These are phyloP conservation scores for Lasioglossum malachurum DNA, from an alignment of 2,888 invertebrate genomes.

Conservation along the genomic window DNA sequence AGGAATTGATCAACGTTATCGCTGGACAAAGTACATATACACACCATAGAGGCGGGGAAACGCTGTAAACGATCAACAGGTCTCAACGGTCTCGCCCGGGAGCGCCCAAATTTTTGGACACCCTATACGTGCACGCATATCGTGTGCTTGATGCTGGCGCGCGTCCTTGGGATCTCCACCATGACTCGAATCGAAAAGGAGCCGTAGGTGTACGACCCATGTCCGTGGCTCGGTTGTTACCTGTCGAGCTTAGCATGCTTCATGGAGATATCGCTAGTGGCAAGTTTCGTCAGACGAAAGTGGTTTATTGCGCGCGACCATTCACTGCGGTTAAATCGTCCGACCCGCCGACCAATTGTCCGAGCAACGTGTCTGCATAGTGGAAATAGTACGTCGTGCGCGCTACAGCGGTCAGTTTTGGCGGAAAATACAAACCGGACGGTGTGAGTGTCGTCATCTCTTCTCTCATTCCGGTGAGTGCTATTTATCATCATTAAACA, in stretches of 20 bases:
- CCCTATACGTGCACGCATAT: constrained; percentile 47
- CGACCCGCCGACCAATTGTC: constrained; percentile 43
- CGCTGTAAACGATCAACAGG: background rate
- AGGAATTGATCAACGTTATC: background rate
- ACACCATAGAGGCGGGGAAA: background rate
- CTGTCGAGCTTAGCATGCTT: constrained; percentile 66
- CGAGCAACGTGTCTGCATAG: constrained; percentile 35
- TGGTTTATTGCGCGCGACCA: constrained; percentile 52
- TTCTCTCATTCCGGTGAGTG: constrained; percentile 33
- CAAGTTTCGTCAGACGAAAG: constrained; percentile 71
- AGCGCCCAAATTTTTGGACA: constrained; percentile 39
- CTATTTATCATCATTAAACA: background rate
- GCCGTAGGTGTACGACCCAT: constrained; percentile 69
- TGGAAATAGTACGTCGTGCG: constrained; percentile 8
- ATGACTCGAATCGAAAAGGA: constrained; percentile 74
- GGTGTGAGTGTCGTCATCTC: background rate
- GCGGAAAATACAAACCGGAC: constrained; percentile 17
- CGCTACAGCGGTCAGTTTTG: constrained; percentile 22
- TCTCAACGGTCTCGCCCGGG: background rate
- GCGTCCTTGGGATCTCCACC: constrained; percentile 68
- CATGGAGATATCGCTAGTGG: constrained; percentile 67
- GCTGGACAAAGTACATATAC: background rate
- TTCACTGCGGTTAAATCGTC: constrained; percentile 37
- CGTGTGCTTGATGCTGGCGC: constrained; percentile 56
- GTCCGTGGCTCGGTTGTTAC: constrained; percentile 63